phyloP scores from a whole-genome alignment of 1,140 invertebrate genomes.

The Dendrolimus kikuchii region DNA sequence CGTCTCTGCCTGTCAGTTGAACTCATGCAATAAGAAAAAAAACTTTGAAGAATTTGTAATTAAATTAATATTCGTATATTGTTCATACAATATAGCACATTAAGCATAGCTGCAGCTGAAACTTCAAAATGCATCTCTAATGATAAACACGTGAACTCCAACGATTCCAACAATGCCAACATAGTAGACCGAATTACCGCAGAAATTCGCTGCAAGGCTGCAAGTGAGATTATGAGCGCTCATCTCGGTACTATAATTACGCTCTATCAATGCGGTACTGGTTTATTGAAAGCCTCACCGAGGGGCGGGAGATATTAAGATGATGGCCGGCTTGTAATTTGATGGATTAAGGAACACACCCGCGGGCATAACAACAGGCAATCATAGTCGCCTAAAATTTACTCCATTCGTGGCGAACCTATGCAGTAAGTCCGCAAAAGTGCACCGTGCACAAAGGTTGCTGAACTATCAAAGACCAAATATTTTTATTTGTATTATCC shows the following conservation, averaged over 20 bases:
- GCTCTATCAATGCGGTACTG: conserved; percentile 55
- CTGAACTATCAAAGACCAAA: too few relatives aligned
- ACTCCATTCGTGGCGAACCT: conserved; percentile 14
- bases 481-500: too few relatives aligned
- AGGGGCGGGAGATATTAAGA: conserved; percentile 64
- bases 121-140: conserved; percentile 6
- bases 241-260: conserved; percentile 50
- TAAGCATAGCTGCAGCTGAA: too few relatives aligned
- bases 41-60: too few relatives aligned
- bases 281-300: conserved; percentile 51
- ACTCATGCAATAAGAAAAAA: too few relatives aligned
- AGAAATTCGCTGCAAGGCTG: conserved; percentile 41
- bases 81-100: too few relatives aligned
- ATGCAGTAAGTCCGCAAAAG: too few relatives aligned
- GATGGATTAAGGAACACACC: conserved; percentile 57
- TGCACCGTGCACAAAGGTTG: too few relatives aligned
- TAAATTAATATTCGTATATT: too few relatives aligned
- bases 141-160: conserved; percentile 23
- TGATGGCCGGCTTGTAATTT: conserved; percentile 63
- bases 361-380: conserved; percentile 48
- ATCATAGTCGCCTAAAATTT: conserved; percentile 41
- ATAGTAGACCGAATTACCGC: conserved; percentile 28
- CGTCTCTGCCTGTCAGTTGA: too few relatives aligned
- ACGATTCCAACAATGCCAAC: conserved; percentile 45
- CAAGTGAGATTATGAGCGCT: conserved; percentile 21